These are phyloP conservation scores for Hylia prasina DNA, from an alignment of 2,113 vertebrate species.

Conservation along the genomic window DNA sequence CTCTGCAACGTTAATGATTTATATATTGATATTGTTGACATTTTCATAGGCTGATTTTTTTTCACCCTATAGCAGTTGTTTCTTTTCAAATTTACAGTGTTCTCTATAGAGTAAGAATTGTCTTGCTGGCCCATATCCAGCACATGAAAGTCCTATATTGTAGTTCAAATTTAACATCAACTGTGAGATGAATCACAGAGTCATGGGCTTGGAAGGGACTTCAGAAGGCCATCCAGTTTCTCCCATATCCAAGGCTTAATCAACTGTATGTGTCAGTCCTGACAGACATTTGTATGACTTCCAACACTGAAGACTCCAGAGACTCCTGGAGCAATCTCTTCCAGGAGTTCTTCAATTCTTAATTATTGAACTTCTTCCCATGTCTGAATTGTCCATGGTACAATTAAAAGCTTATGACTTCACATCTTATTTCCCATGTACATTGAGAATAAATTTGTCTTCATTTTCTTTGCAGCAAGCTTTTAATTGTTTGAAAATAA, in stretches of 20 bases:
- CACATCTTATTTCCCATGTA: not conserved
- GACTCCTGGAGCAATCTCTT: not conserved
- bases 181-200: slow-evolving; percentile 1
- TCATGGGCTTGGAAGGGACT: not conserved
- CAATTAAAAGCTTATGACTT: not conserved
- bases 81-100: not conserved
- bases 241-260: not conserved
- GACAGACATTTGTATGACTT: not conserved
- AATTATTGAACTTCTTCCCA: not conserved
- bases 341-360: not conserved
- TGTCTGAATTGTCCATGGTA: not conserved
- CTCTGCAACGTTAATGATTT: not conserved
- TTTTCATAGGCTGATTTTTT: not conserved
- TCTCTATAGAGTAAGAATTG: not conserved
- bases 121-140: not conserved
- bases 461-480: not conserved
- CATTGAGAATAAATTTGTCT: not conserved
- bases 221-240: not conserved
- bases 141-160: not conserved
- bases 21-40: not conserved
- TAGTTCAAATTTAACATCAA: not conserved
- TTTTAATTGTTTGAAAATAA: not conserved
- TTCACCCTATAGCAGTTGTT: not conserved
- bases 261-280: not conserved
- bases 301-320: not conserved